phyloP scores from a whole-genome alignment of 2,797 vertebrate species.

The Alca torda region DNA sequence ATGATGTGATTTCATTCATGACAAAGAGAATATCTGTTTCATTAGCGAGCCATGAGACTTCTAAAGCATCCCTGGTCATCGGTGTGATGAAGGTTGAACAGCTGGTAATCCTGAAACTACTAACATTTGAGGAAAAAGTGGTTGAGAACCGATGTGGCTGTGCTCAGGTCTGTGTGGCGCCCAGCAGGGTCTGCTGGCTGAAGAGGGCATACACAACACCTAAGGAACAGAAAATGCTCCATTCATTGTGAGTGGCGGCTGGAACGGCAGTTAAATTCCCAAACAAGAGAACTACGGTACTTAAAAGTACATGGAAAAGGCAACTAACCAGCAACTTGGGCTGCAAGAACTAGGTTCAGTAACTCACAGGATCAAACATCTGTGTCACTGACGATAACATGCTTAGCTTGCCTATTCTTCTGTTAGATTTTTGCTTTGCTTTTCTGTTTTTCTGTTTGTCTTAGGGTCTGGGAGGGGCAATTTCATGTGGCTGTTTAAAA shows the following conservation, averaged over 20 bases:
- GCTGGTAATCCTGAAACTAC: not conserved
- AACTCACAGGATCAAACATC: not conserved
- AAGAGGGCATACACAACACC: not conserved
- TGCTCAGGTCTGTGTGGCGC: not conserved
- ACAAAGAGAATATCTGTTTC: not conserved
- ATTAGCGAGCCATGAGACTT: not conserved
- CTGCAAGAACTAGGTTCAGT: not conserved
- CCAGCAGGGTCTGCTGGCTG: not conserved
- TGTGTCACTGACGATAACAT: not conserved
- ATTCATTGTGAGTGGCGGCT: accelerated
- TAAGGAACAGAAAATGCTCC: not conserved
- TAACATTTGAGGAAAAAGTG: not conserved
- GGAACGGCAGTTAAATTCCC: not conserved
- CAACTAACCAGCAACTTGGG: not conserved
- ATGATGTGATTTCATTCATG: accelerated
- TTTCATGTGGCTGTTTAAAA: not conserved
- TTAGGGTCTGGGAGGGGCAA: not conserved
- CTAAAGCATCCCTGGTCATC: not conserved
- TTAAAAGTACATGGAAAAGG: not conserved
- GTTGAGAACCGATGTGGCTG: not conserved
- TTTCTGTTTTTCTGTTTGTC: not conserved
- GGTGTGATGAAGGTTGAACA: not conserved
- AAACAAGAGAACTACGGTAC: not conserved
- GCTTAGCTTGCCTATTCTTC: not conserved
- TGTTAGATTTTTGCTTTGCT: not conserved